Evolutionary conservation across 2,888 invertebrate genomes (phyloP).

Genomic region (Flexamia atlantica): DNA sequence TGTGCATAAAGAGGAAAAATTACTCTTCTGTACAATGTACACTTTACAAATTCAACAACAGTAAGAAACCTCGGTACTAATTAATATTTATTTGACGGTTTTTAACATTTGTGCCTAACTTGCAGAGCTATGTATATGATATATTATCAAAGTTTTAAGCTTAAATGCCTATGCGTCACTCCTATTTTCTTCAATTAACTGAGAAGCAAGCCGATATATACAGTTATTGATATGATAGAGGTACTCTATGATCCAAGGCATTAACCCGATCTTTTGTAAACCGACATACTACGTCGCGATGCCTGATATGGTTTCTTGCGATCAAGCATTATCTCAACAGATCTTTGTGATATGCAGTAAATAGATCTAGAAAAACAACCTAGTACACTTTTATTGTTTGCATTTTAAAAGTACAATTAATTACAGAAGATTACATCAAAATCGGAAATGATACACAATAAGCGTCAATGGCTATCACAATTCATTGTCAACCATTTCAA

Average conservation of each 20-base stretch:
- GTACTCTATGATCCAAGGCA: constrained; percentile 41
- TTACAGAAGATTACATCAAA: neutral
- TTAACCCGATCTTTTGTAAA: constrained; percentile 6
- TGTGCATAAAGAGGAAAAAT: constrained; percentile 40
- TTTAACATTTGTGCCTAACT: constrained; percentile 51
- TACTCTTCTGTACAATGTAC: constrained; percentile 4
- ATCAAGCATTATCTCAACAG: constrained; percentile 16
- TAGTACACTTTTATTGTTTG: constrained; percentile 30
- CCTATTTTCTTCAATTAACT: constrained; percentile 40
- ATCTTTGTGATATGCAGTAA: constrained; percentile 46
- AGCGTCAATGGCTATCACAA: neutral
- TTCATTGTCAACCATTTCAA: neutral
- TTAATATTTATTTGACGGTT: constrained; percentile 28
- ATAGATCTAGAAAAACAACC: constrained; percentile 35
- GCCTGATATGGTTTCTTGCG: constrained; percentile 18
- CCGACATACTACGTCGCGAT: constrained; percentile 22
- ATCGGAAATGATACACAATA: neutral
- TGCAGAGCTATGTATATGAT: constrained; percentile 50
- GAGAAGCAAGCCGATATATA: constrained; percentile 53
- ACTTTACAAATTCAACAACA: constrained; percentile 24
- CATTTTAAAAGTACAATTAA: neutral
- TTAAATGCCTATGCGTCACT: constrained; percentile 47
- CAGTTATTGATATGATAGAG: constrained; percentile 54
- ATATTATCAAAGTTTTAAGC: constrained; percentile 54
- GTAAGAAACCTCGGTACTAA: constrained; percentile 31